Evolutionary conservation across 2,113 vertebrate species (phyloP).

Genomic region (Notiomystis cincta): DNA sequence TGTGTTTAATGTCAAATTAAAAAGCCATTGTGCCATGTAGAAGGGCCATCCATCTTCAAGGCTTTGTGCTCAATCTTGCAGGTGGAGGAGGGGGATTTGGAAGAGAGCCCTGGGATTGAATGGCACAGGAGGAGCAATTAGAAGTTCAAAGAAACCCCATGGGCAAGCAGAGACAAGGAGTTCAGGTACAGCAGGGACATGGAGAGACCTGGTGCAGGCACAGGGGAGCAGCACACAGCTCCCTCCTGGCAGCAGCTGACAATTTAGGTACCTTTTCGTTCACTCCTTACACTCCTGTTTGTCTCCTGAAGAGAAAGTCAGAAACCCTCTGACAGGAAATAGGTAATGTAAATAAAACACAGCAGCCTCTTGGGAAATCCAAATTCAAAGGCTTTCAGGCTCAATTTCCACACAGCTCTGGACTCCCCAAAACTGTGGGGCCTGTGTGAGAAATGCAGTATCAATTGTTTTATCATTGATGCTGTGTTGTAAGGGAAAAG

Average conservation of each 20-base stretch:
- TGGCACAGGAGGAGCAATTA: not conserved
- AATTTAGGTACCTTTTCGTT: not conserved
- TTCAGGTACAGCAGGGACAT: accelerated
- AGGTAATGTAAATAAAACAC: constrained; percentile 51
- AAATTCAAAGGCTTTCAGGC: not conserved
- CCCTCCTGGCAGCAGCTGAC: not conserved
- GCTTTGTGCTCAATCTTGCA: not conserved
- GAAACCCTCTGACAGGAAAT: constrained; percentile 21
- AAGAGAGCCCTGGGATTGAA: not conserved
- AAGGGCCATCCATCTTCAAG: not conserved
- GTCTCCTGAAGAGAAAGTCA: not conserved
- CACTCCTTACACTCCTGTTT: not conserved
- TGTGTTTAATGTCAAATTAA: not conserved
- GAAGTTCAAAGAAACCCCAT: not conserved
- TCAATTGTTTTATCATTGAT: not conserved
- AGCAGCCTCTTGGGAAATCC: not conserved
- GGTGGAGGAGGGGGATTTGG: not conserved
- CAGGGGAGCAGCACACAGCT: not conserved
- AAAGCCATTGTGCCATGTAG: not conserved
- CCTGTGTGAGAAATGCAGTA: not conserved
- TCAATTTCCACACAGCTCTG: not conserved
- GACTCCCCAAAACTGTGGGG: not conserved
- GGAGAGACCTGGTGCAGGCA: not conserved
- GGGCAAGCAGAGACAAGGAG: not conserved
- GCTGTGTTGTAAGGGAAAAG: not conserved